These are phyloP conservation scores for Orchesellides sinensis DNA, from an alignment of 2,888 invertebrate species.

Conservation along the genomic window DNA sequence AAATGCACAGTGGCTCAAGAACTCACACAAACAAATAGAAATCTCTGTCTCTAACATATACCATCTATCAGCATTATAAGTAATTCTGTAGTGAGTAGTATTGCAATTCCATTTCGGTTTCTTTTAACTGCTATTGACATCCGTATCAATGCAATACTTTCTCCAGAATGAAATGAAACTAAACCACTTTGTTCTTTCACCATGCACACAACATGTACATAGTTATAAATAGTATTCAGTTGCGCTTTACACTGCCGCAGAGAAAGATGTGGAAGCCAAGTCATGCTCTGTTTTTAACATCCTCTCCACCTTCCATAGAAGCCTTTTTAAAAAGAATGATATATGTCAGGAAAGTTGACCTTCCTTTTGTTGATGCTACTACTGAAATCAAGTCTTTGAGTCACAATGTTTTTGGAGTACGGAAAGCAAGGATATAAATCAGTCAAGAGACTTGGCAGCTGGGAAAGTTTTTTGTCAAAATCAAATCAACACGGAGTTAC, in stretches of 20 bases:
- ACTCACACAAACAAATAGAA: background rate
- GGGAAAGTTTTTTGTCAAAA: slow-evolving; percentile 19
- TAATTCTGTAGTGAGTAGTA: slow-evolving; percentile 1
- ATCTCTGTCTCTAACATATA: background rate
- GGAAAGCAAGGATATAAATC: slow-evolving; percentile 19
- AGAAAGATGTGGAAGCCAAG: background rate
- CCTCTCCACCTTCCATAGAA: slow-evolving; percentile 7
- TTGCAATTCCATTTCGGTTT: background rate
- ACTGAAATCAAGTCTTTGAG: background rate
- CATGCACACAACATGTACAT: background rate
- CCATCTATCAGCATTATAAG: background rate
- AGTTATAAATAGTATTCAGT: background rate
- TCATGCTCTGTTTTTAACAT: background rate
- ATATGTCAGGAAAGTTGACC: slow-evolving; percentile 2
- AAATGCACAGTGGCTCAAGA: background rate
- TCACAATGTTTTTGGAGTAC: background rate
- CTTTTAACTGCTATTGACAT: slow-evolving; percentile 1
- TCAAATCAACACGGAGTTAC: slow-evolving; percentile 24
- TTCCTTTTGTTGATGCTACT: background rate
- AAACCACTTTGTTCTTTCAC: slow-evolving; percentile 1
- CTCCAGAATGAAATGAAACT: background rate
- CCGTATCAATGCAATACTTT: background rate
- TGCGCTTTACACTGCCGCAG: background rate
- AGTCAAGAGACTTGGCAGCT: slow-evolving; percentile 43
- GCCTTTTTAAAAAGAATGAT: background rate